Base-by-base conservation (phyloP, 1,140 invertebrate species). In the Zophobas morio region DNA sequence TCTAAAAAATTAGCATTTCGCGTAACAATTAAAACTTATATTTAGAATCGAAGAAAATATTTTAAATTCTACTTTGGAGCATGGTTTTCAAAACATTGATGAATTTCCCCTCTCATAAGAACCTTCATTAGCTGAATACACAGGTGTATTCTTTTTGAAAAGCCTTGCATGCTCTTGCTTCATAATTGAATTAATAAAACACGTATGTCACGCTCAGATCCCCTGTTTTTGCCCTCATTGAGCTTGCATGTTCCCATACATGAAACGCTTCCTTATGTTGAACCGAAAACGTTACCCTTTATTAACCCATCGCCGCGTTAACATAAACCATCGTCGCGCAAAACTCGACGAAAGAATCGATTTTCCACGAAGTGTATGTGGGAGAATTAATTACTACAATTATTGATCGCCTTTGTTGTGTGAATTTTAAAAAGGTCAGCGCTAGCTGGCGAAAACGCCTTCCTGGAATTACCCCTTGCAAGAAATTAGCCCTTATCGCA, bases 391-490 rank as follows among this genome's bases (percentile, higher is more conserved):
- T 53, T 73, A 42, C 71, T 4, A 20, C 37, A 73, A 73, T 73
- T 40, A 73, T 73, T 20, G 71, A 73, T 72, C 70, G 70, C n/a
- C 32, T 73, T 72, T 36, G 63, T 70, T 53, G 70, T 47, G 36
- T 73, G 49, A 36, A 56, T 73, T 49, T 73, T 53, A 56, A 73
- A 53, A 73, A 56, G 71, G 71, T 56, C 35, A 42, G 4, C n/a
- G 2, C n/a, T 20, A 71, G 33, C n/a, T 51, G n/a, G n/a, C 3
- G 49, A 51, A 51, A 51, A 51, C 49, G 20, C 2, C 6, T 51
- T 51, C 49, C n/a, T 51, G 49, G 49, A 51, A 51, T 2, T 51
- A 20, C 49, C n/a, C 4, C 2, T 51, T 51, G 49, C 49, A 20
- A 51, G n/a, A 51, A 51, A 51, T 20, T 2, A 20, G 2, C 49